Evolutionary conservation across 2,797 vertebrate genomes (phyloP).

Genomic region (Oreochromis grahami): DNA sequence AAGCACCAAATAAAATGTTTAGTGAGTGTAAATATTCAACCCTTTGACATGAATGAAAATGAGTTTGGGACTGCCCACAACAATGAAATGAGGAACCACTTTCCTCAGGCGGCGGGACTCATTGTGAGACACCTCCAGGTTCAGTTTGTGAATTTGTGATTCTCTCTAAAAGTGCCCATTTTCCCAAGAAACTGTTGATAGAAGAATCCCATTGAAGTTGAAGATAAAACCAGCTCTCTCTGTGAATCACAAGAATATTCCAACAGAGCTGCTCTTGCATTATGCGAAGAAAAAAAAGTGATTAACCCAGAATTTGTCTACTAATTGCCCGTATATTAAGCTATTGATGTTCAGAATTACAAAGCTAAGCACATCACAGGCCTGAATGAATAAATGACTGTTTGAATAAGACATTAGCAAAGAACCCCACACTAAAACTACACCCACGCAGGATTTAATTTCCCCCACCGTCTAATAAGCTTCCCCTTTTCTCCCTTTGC

Average conservation of each 20-base stretch:
- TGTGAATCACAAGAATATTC: not conserved
- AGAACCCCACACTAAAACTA: not conserved
- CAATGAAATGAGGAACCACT: not conserved
- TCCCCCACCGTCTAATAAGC: constrained; percentile 19
- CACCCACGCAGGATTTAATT: constrained; percentile 31
- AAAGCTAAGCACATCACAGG: constrained; percentile 50
- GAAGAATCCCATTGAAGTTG: constrained; percentile 7
- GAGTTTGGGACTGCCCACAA: not conserved
- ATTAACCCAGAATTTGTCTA: constrained; percentile 12
- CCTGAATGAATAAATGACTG: constrained; percentile 40
- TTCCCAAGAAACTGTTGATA: not conserved
- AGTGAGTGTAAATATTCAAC: not conserved
- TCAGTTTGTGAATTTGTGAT: not conserved
- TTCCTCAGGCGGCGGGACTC: not conserved
- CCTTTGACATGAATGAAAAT: not conserved
- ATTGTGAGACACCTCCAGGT: not conserved
- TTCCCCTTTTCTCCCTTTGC: constrained; percentile 15
- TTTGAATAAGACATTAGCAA: constrained; percentile 39
- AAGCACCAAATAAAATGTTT: not conserved
- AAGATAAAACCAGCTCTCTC: constrained; percentile 39
- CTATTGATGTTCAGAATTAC: constrained; percentile 52
- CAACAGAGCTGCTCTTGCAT: constrained; percentile 17
- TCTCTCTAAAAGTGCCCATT: not conserved
- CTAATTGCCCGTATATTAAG: constrained; percentile 35
- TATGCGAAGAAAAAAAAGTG: not conserved